Conservation (phyloP, 2,888 invertebrate genomes). For the Geophilus truncorum region DNA sequence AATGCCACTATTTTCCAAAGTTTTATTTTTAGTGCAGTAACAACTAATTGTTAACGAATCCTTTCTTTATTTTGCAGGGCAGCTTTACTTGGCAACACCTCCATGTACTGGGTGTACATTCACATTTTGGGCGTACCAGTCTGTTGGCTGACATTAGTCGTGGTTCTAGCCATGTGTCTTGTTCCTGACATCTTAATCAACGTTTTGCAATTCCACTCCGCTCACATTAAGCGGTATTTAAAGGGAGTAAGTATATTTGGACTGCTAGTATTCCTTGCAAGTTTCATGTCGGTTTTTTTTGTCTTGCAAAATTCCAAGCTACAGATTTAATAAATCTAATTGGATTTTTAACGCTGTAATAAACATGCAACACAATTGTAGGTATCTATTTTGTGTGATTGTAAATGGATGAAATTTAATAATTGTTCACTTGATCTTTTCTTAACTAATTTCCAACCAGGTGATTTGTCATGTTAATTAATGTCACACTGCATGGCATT, state of each 20-base stretch:
- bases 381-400: not conserved
- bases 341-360: not conserved
- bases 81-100: not conserved
- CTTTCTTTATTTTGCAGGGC: no score
- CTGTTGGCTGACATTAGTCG: constrained; percentile 58
- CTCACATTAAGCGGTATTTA: not conserved
- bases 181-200: constrained; percentile 54
- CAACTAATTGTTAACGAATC: no score
- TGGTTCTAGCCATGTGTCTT: constrained; percentile 54
- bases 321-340: not conserved
- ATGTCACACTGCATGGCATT: not conserved
- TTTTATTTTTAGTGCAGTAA: no score
- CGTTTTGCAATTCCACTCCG: constrained; percentile 32
- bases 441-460: not conserved
- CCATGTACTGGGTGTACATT: constrained; percentile 55
- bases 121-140: constrained; percentile 56
- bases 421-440: not conserved
- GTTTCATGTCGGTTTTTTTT: constrained; percentile 1
- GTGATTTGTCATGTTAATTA: not conserved
- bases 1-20: no score
- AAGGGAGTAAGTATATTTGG: constrained; percentile 13
- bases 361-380: not conserved
- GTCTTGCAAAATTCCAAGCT: not conserved
- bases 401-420: not conserved
- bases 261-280: not conserved